phyloP scores from a whole-genome alignment of 2,797 vertebrate genomes.

The Schizothorax lantsangensis region DNA sequence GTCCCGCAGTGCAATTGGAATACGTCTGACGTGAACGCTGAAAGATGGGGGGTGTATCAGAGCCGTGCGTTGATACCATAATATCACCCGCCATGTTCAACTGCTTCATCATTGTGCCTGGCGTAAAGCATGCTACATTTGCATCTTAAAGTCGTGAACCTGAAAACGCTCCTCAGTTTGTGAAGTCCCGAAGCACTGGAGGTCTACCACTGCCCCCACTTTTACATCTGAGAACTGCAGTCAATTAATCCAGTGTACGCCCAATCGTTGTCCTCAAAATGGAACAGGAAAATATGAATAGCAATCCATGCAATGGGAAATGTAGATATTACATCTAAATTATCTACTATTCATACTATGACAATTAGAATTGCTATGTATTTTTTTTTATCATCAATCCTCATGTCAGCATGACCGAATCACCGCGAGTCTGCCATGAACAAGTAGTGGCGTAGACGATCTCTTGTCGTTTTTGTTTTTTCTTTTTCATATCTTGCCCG shows the following conservation, averaged over 20 bases:
- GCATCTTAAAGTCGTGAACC: slow-evolving; percentile 1
- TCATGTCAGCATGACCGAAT: slow-evolving; percentile 69
- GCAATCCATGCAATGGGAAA: slow-evolving; percentile 49
- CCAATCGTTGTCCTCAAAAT: not conserved
- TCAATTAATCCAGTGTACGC: not conserved
- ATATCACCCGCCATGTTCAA: slow-evolving; percentile 35
- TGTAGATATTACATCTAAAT: slow-evolving; percentile 59
- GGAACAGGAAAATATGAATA: not conserved
- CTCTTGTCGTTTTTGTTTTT: slow-evolving; percentile 55
- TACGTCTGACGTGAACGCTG: slow-evolving; percentile 38
- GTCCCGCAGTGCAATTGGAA: slow-evolving; percentile 47
- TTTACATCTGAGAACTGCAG: slow-evolving; percentile 12
- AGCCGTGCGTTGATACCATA: slow-evolving; percentile 51
- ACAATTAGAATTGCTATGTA: slow-evolving; percentile 57
- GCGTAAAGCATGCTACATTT: slow-evolving; percentile 47
- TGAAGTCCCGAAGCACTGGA: slow-evolving; percentile 24
- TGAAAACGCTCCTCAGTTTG: not conserved
- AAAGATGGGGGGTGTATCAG: slow-evolving; percentile 38
- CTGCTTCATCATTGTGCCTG: slow-evolving; percentile 12
- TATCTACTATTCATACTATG: slow-evolving; percentile 58
- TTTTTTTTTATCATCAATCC: slow-evolving; percentile 65
- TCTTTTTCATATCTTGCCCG: slow-evolving; percentile 65
- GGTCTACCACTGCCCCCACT: slow-evolving; percentile 34
- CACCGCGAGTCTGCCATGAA: slow-evolving; percentile 69
- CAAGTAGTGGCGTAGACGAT: slow-evolving; percentile 62